Evolutionary conservation across 2,888 invertebrate species (phyloP).

Genomic region (Aleiodes testaceus): DNA sequence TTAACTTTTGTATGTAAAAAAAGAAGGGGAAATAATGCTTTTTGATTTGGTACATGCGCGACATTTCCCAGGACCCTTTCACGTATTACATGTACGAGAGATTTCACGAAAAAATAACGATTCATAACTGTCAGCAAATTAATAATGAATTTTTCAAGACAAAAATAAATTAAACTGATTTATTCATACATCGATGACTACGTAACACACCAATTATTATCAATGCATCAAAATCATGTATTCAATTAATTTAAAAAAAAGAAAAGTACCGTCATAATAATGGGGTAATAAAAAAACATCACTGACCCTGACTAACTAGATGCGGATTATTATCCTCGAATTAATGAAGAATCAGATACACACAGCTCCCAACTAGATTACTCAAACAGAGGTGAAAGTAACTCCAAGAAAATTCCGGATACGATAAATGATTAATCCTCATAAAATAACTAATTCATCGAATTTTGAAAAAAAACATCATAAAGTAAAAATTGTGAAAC

Average conservation of each 20-base stretch:
- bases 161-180: too few species aligned
- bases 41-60: constrained; percentile 10
- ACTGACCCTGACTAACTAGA: constrained; percentile 24
- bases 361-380: not conserved
- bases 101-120: not conserved
- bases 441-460: not conserved
- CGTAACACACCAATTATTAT: not conserved
- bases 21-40: not conserved
- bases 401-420: not conserved
- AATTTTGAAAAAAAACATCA: not conserved
- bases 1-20: constrained; percentile 6
- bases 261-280: too few species aligned
- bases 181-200: too few species aligned
- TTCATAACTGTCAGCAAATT: constrained; percentile 5
- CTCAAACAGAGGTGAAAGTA: not conserved
- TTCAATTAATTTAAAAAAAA: too few species aligned
- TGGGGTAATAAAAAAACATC: not conserved
- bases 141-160: not conserved
- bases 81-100: not conserved
- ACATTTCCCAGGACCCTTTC: constrained; percentile 27
- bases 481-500: not conserved
- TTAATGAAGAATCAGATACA: not conserved
- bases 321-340: not conserved
- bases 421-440: too few species aligned
- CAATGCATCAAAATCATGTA: not conserved